A percentile compares a stretch with the other conserved stretches of the same genome.
Conservation (phyloP, 2,113 vertebrate species). For the Trichomycterus rosablanca region DNA sequence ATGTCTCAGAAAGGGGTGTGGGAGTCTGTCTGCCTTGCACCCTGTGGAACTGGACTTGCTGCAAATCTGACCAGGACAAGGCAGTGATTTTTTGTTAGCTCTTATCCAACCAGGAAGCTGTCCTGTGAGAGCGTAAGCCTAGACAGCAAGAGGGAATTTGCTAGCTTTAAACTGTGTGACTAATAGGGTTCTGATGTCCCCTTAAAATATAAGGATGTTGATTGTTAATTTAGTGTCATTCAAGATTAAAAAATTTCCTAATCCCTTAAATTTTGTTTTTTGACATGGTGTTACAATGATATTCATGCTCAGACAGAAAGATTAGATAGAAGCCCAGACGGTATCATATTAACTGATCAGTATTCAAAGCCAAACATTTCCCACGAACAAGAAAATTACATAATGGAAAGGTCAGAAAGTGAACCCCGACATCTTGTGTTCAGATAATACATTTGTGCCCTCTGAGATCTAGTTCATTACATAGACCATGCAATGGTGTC, state of each 20-base stretch:
- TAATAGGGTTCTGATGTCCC: no score
- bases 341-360: slow-evolving; percentile 49
- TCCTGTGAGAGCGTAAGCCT: no score
- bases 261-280: neutral
- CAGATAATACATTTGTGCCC: neutral
- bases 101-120: no score
- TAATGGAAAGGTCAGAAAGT: slow-evolving; percentile 54
- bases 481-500: slow-evolving; percentile 15
- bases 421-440: slow-evolving; percentile 44
- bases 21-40: no score
- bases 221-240: no score
- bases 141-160: no score
- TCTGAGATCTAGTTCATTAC: slow-evolving; percentile 18
- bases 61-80: no score
- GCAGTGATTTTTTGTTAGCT: no score
- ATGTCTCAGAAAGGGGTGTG: no score
- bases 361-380: slow-evolving; percentile 58
- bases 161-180: no score
- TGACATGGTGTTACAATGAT: neutral
- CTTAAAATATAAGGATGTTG: no score
- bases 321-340: slow-evolving; percentile 41
- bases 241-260: neutral
- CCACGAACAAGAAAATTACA: slow-evolving; percentile 47
- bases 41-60: no score
- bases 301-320: slow-evolving; percentile 41